Evolutionary conservation across 2,797 vertebrate species (phyloP).

Genomic region (Melanotaenia pygmaea): DNA sequence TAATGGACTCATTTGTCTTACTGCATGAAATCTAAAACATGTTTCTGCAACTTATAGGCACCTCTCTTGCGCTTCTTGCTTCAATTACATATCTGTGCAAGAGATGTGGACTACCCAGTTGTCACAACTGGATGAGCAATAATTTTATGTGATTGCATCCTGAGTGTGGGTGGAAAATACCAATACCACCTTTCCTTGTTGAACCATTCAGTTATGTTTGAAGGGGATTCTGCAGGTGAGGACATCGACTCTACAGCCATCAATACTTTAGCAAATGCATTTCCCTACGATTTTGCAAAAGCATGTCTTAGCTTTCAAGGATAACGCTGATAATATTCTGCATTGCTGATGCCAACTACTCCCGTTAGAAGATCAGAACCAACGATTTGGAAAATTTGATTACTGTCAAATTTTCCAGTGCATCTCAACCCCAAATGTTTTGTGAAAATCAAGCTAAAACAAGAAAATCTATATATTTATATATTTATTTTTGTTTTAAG

Average conservation of each 20-base stretch:
- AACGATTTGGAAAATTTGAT: not conserved
- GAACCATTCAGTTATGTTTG: constrained; percentile 2
- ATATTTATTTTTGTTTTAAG: too few species aligned
- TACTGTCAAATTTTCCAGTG: not conserved
- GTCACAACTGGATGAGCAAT: not conserved
- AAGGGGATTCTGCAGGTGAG: constrained; percentile 13
- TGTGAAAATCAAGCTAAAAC: not conserved
- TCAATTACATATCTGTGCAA: not conserved
- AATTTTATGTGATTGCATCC: not conserved
- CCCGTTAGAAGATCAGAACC: constrained; percentile 13
- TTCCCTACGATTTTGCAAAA: constrained; percentile 23
- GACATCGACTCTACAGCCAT: not conserved
- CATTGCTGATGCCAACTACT: not conserved
- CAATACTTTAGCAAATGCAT: not conserved
- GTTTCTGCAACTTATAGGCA: constrained; percentile 32
- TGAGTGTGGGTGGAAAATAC: not conserved
- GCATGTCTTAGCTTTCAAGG: constrained; percentile 25
- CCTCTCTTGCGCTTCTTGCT: too few species aligned
- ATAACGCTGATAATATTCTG: constrained; percentile 7
- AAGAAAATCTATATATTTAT: too few species aligned
- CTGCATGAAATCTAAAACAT: constrained; percentile 34
- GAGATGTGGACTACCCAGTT: not conserved
- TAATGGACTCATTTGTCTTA: not conserved
- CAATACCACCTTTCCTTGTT: not conserved
- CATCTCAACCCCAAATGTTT: not conserved